Evolutionary conservation across 2,888 invertebrate species (phyloP).

Genomic region (Emesis furor): DNA sequence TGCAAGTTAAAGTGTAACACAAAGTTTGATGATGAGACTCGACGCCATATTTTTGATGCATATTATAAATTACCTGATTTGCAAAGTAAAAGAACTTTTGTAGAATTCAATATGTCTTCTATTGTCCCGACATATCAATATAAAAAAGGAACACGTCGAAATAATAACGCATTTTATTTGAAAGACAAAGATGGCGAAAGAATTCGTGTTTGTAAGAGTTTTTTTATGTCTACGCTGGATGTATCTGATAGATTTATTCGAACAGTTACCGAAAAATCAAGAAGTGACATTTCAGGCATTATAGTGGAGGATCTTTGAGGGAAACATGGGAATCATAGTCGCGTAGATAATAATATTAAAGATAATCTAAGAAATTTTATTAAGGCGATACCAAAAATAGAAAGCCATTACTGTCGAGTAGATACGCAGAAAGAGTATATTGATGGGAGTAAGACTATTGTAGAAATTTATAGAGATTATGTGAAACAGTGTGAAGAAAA

Average conservation of each 20-base stretch:
- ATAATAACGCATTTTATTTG: background rate
- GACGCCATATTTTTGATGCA: constrained; percentile 42
- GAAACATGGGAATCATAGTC: constrained; percentile 71
- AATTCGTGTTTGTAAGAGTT: too few relatives aligned
- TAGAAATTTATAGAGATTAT: constrained; percentile 74
- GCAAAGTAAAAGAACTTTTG: constrained; percentile 46
- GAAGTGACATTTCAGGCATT: constrained; percentile 40
- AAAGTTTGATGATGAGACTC: constrained; percentile 42
- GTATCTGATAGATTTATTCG: constrained; percentile 50
- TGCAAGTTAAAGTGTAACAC: constrained; percentile 42
- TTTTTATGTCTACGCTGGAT: constrained; percentile 30
- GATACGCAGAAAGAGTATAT: constrained; percentile 71
- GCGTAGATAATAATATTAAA: constrained; percentile 30
- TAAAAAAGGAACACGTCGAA: constrained; percentile 47
- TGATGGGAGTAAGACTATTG: constrained; percentile 72
- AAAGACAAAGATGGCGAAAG: too few relatives aligned
- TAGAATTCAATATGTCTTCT: constrained; percentile 41
- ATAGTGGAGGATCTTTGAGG: constrained; percentile 61
- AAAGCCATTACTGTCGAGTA: constrained; percentile 72
- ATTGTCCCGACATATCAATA: constrained; percentile 48
- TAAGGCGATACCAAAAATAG: constrained; percentile 73
- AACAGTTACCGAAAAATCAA: constrained; percentile 56
- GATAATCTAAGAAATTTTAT: constrained; percentile 67
- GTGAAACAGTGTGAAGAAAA: constrained; percentile 56
- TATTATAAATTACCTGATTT: constrained; percentile 46